Evolutionary conservation across 2,888 invertebrate genomes (phyloP).

Genomic region (Ophion slaviceki): DNA sequence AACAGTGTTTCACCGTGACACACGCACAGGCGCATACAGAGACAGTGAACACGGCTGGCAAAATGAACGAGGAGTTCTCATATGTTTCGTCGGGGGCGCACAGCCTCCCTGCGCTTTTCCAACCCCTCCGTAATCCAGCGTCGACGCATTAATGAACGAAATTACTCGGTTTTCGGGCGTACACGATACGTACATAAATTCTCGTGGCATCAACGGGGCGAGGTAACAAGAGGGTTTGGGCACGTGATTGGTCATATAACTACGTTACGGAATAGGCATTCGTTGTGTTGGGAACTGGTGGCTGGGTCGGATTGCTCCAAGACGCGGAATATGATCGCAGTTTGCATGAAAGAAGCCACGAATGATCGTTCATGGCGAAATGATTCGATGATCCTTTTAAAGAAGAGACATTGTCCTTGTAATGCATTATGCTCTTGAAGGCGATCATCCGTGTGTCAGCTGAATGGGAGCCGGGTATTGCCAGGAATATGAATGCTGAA

Average conservation of each 20-base stretch:
- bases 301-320: not conserved
- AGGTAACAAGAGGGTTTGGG: conserved; percentile 11
- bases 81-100: conserved; percentile 22
- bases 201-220: conserved; percentile 32
- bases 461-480: too few relatives aligned
- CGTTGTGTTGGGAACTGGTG: too few relatives aligned
- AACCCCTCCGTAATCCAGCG: conserved; percentile 62
- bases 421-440: too few relatives aligned
- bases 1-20: conserved; percentile 16
- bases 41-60: not conserved
- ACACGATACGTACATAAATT: conserved; percentile 39
- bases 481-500: too few relatives aligned
- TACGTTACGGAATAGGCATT: conserved; percentile 10
- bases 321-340: too few relatives aligned
- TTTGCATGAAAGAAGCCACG: too few relatives aligned
- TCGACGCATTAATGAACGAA: conserved; percentile 66
- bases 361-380: too few relatives aligned
- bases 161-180: conserved; percentile 59
- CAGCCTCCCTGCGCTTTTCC: conserved; percentile 43
- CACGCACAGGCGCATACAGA: too few relatives aligned
- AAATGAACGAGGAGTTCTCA: conserved; percentile 27
- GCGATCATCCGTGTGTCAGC: too few relatives aligned
- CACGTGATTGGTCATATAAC: conserved; percentile 23
- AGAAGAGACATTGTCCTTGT: too few relatives aligned
- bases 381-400: too few relatives aligned